Evolutionary conservation across 2,113 vertebrate genomes (phyloP).

Genomic region (Sebastes fasciatus): DNA sequence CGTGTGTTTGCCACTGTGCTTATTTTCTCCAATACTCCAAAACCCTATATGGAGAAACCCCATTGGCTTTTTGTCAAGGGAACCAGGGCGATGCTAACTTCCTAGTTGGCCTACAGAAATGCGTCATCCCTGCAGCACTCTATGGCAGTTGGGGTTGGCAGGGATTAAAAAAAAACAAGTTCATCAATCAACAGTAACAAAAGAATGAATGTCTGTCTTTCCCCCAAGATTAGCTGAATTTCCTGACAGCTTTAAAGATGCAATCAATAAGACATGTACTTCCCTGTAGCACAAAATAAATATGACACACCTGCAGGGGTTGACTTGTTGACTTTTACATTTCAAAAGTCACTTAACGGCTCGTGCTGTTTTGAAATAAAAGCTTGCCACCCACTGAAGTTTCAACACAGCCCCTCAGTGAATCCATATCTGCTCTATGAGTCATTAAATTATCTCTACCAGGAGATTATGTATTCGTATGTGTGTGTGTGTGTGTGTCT

Average conservation of each 20-base stretch:
- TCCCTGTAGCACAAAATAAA: background rate
- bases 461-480: background rate
- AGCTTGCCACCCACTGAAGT: background rate
- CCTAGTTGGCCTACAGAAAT: too few species aligned
- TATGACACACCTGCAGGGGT: background rate
- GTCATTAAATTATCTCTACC: background rate
- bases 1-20: too few species aligned
- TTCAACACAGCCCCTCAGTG: background rate
- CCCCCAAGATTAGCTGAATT: background rate
- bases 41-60: too few species aligned
- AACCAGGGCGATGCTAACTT: too few species aligned
- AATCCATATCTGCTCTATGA: background rate
- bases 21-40: too few species aligned
- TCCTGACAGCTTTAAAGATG: background rate
- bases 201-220: background rate
- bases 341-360: background rate
- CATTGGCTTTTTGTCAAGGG: too few species aligned
- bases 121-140: too few species aligned
- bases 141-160: background rate
- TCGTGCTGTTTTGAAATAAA: slow-evolving; percentile 2
- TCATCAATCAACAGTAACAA: background rate
- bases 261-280: background rate
- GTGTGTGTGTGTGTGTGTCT: background rate
- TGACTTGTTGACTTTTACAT: background rate
- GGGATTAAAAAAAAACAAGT: background rate